These are phyloP conservation scores for Crypturellus tataupa DNA, from an alignment of 2,797 vertebrate species.

Conservation along the genomic window DNA sequence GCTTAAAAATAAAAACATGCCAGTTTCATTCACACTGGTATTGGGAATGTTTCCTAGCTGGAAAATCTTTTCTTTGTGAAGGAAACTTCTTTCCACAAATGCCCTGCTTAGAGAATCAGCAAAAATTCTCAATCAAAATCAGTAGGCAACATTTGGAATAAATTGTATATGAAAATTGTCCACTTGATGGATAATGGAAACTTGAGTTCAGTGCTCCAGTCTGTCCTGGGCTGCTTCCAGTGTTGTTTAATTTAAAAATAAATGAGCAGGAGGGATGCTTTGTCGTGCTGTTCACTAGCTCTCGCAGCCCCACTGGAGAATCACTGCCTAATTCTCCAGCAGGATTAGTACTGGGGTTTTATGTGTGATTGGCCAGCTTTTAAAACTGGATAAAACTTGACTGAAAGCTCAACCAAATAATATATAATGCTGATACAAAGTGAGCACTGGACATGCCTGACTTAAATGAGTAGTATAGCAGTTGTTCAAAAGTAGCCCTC, in stretches of 20 bases:
- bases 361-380: neutral
- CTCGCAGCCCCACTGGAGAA: neutral
- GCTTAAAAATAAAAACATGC: neutral
- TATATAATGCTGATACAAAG: neutral
- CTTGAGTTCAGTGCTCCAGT: neutral
- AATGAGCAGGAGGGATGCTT: neutral
- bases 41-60: neutral
- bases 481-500: conserved; percentile 56
- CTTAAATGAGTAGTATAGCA: conserved; percentile 31
- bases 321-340: neutral
- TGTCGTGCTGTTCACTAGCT: neutral
- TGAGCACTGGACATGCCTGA: conserved; percentile 2
- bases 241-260: neutral
- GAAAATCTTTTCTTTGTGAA: neutral
- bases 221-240: neutral
- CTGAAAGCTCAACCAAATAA: conserved; percentile 16
- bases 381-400: neutral
- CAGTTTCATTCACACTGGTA: neutral
- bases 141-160: neutral
- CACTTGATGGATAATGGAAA: neutral
- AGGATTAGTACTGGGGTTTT: neutral
- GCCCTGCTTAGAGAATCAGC: neutral
- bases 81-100: neutral
- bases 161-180: neutral
- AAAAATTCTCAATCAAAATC: neutral